Base-by-base conservation (phyloP, 2,888 invertebrate species). In the Drosophila merina region DNA sequence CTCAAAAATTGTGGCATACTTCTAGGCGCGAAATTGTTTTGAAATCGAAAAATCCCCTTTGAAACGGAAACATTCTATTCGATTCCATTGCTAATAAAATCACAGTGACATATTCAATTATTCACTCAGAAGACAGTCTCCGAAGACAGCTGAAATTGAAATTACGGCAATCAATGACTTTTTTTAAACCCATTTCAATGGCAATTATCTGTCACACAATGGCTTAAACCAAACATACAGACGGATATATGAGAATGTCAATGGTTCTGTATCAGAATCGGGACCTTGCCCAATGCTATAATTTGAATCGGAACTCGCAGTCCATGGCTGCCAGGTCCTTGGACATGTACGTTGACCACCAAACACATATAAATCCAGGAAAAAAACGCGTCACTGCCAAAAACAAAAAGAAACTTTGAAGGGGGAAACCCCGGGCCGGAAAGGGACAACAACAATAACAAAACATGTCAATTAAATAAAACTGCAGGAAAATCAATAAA, bases 341-440 rank as follows among this genome's bases (percentile, higher is more conserved):
- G 89, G 74, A 74, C 77, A 76, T 89, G 89, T 87, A 75, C 88
- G 86, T 87, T 89, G 89, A 89, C 89, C 88, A 88, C 76, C 74
- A 75, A 72, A 14, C 45, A 62, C 62, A 70, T 47, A 72, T 40
- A 84, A 64, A 79, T 68, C 67, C 54, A 25, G 36, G 44, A 45
- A n/a, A 36, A 52, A 63, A 30, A 20, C 44, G 67, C 63, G 63
- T 64, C 63, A 52, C 63, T 12, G 44, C 66, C 59, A 79, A 69
- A 79, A 42, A 62, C 63, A 75, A 42, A 55, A 26, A 40, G 57
- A 42, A 55, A 44, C 25, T 31, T 7, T 14, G 14, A 36, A 36
- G 9, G 50, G 40, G 49, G 48, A 42, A 57, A 25, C 50, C 51
- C 59, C 25, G 7, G 4, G 36, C 25, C 20, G 57, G 52, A 88